Base-by-base conservation (phyloP, 2,888 invertebrate genomes). In the Rhyacophila evoluta region DNA sequence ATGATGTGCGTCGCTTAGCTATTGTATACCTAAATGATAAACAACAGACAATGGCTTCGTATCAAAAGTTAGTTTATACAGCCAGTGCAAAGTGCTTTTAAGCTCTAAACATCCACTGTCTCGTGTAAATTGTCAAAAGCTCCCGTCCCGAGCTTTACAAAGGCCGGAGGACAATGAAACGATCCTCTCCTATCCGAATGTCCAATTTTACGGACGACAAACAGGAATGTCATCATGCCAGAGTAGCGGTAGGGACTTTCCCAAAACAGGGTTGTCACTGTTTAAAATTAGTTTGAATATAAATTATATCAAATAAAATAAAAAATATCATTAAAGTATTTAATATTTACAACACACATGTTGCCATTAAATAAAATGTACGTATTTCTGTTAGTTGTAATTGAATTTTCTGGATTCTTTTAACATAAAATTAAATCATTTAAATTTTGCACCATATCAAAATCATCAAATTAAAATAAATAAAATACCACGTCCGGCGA, bases 121-220 rank as follows among this genome's bases (percentile, higher is more conserved):
- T 55, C 15, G 55, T 55, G 55, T 55, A 55, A 55, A 55, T 55
- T 19, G 55, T 55, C 55, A 55, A 55, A 55, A 55, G 19, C 55
- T 25, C 15, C 55, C 25, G 55, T 55, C 19, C 12, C 8, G 55
- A 55, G 55, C 55, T 55, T 55, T 55, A 55, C 19, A 55, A 55
- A 55, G 55, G 19, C 55, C 19, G 19, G 55, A 55, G 55, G 55
- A 55, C 55, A 55, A 55, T 55, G 55, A 55, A 55, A 55, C 55
- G 25, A 55, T 55, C 55, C 55, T 55, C 55, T 55, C 55, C 55
- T 55, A 55, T 55, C 55, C 55, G 55, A 55, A 78, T 79, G 79
- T 79, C 76, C 71, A 73, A 81, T 81, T 81, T 79, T 81, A 69
- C 77, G 79, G 78, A 38, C 77, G 81, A 77, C 74, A 77, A 75